Evolutionary conservation across 2,797 vertebrate genomes (phyloP).

Genomic region (Serranus cabrilla): DNA sequence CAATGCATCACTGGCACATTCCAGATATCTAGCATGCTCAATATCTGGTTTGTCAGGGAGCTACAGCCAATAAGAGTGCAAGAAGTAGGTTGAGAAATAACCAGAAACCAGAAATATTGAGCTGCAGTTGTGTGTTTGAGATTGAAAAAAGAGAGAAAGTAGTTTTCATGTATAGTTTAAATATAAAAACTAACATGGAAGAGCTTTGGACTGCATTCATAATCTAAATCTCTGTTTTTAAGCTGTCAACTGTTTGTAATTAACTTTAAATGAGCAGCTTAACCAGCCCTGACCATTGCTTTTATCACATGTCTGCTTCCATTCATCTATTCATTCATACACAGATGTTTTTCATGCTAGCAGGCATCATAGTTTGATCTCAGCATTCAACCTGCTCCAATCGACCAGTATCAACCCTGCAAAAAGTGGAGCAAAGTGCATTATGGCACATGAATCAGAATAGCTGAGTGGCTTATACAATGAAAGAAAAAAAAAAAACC

Average conservation of each 20-base stretch:
- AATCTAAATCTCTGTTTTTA: too few relatives aligned
- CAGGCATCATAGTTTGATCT: background rate
- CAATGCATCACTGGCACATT: too few relatives aligned
- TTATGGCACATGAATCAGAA: conserved; percentile 43
- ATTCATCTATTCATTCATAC: background rate
- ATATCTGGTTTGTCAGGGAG: too few relatives aligned
- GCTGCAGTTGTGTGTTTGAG: too few relatives aligned
- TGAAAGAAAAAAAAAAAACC: conserved; percentile 12
- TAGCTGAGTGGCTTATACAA: conserved; percentile 42
- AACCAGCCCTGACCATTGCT: background rate
- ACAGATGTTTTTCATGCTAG: conserved; percentile 2
- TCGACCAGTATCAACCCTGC: background rate
- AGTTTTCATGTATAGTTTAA: too few relatives aligned
- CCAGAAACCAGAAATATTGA: too few relatives aligned
- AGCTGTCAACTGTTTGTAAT: background rate
- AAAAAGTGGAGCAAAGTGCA: conserved; percentile 26
- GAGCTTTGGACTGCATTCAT: too few relatives aligned
- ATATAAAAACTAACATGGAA: too few relatives aligned
- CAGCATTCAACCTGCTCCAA: background rate
- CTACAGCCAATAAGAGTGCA: too few relatives aligned
- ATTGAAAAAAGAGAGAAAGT: too few relatives aligned
- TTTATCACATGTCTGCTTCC: background rate
- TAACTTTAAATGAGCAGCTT: background rate
- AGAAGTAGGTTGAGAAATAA: too few relatives aligned
- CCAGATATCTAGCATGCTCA: too few relatives aligned